These are phyloP conservation scores for Caenorhabditis panamensis DNA, from an alignment of 2,888 invertebrate species.

Conservation along the genomic window DNA sequence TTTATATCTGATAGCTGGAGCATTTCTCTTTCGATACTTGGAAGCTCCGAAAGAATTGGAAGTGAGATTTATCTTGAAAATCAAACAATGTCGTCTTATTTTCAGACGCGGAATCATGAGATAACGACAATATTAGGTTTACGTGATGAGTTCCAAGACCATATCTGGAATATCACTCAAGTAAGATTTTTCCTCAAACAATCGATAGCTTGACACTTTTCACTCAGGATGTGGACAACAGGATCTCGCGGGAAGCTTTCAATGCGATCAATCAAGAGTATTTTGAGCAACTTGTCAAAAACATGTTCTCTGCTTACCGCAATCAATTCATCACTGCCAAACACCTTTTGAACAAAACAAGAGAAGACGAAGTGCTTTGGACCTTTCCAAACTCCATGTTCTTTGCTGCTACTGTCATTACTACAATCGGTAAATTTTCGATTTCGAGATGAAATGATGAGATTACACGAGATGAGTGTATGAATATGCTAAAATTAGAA, in stretches of 20 bases:
- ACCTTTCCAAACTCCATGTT: slow-evolving; percentile 81
- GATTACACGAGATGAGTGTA: too few relatives aligned
- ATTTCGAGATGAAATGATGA: background rate
- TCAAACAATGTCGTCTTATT: background rate
- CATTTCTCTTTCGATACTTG: slow-evolving; percentile 78
- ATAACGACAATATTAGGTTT: slow-evolving; percentile 75
- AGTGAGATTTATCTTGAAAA: slow-evolving; percentile 60
- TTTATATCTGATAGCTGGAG: slow-evolving; percentile 79
- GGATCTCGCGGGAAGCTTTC: slow-evolving; percentile 78
- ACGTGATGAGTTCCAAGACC: slow-evolving; percentile 78
- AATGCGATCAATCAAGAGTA: slow-evolving; percentile 79
- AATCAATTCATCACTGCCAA: slow-evolving; percentile 80
- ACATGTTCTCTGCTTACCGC: slow-evolving; percentile 73
- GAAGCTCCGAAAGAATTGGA: slow-evolving; percentile 78
- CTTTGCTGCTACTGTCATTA: slow-evolving; percentile 81
- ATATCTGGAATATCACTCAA: slow-evolving; percentile 81
- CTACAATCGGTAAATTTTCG: slow-evolving; percentile 78
- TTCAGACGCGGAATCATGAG: slow-evolving; percentile 77
- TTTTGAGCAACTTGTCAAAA: slow-evolving; percentile 75
- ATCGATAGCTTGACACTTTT: background rate
- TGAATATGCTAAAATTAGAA: too few relatives aligned
- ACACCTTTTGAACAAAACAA: slow-evolving; percentile 78
- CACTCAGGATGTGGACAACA: slow-evolving; percentile 72
- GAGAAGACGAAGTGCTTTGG: slow-evolving; percentile 78
- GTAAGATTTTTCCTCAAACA: too few relatives aligned